Base-by-base conservation (phyloP, 2,888 invertebrate species). In the Macrosiphum euphorbiae region DNA sequence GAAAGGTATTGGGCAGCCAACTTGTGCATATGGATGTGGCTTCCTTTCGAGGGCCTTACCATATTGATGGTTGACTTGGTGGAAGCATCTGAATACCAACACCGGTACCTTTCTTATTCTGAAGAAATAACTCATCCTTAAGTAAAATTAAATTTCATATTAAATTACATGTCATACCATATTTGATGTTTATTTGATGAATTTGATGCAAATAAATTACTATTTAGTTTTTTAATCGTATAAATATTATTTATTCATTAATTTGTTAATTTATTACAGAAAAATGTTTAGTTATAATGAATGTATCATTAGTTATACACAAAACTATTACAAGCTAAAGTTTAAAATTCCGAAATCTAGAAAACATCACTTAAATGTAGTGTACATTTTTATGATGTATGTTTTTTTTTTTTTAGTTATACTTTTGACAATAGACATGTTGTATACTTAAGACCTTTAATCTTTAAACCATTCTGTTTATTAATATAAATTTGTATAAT, bases 131-230 rank as follows among this genome's bases (percentile, higher is more conserved):
- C 44, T 13, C n/a, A n/a, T 16, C 4, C 67, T 67, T 67, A 1
- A 67, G n/a, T 67, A n/a, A 67, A n/a, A n/a, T 67, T 67, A 4
- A n/a, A n/a, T 67, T 67, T 67, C n/a, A 67, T n/a, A 67, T n/a
- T 0, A 13, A 10, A 13, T n/a, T 16, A 67, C 3, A n/a, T 67
- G 4, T 5, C 13, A 5, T 67, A 4, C 4, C n/a, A 4, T 0
- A n/a, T 67, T 13, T n/a, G 13, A 67, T 67, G n/a, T n/a, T n/a
- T n/a, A 67, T 61, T 61, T 67, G 4, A 67, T n/a, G 16, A n/a
- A 67, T 67, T 67, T 13, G 0, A 67, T 67, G n/a, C 67, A n/a
- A 67, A 24, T 67, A 13, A n/a, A n/a, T 67, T n/a, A 13, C 67
- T 67, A 24, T 3, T 67, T 67, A 16, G n/a, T n/a, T n/a, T n/a